Evolutionary conservation across 2,797 vertebrate species (phyloP), one percentile per base, ranked within the genome.

Genomic region (Molossus alvarezi): DNA sequence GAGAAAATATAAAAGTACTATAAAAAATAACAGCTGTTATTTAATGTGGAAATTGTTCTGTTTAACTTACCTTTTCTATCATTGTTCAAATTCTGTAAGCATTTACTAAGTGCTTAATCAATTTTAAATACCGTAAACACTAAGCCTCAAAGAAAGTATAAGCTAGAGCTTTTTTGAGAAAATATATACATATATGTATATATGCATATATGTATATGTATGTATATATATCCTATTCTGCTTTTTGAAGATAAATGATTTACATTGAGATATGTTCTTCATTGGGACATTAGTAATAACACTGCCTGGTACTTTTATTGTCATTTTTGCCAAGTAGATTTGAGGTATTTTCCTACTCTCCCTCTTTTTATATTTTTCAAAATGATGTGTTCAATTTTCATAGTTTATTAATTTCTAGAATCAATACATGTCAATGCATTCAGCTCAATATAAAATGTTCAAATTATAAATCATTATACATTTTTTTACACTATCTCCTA

Each of bases 351-450:
- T 91, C 8, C 21, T 95, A 72, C 60, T 9, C 29, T 77, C 58
- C 13, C 20, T 88, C 27, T 92, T 83, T 94, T 80, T 69, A 29
- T 60, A 45, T 37, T 48, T 86, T 53, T 29, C 29, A 53, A 90
- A 94, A 51, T 91, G 96, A 71, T 91, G 6, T 88, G 33, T 95
- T 91, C 14, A 27, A 90, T 71, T 81, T 89, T 65, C 45, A 72
- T 97, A 79, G 64, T 71, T 94, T 64, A 84, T 77, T 76, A 45
- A 75, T 90, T 79, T 95, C 33, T 79, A 80, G 57, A 95, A 91
- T 88, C 41, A 88, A 51, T 88, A 80, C 41, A 62, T 83, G 5
- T 77, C 15, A 91, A 9, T 97, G 21, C 12, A 85, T 89, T 95
- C 91, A 93, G 29, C 9, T 64, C 60, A 94, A 18, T 75, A 79